Base-by-base conservation (phyloP, 2,113 vertebrate genomes). In the Paedocypris sp. region DNA sequence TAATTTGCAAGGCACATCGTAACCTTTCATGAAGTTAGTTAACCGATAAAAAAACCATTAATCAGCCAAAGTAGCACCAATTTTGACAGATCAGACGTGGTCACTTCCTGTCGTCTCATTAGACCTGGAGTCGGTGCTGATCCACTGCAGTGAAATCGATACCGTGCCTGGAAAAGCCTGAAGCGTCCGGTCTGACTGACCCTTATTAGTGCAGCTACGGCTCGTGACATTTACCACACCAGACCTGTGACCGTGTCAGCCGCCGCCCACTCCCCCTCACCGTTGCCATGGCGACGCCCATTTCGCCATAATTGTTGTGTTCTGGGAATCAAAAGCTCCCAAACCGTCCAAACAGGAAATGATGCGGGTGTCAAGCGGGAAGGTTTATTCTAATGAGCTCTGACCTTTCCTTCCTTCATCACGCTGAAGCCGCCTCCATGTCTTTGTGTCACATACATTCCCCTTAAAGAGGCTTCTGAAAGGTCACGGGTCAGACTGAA, bases 51-150 rank as follows among this genome's bases (percentile, higher is more conserved):
- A n/a, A n/a, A n/a, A n/a, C n/a, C n/a, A n/a, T n/a, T n/a, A n/a
- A n/a, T n/a, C n/a, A n/a, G n/a, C n/a, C n/a, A n/a, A n/a, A n/a
- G n/a, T n/a, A n/a, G n/a, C n/a, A n/a, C n/a, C n/a, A n/a, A n/a
- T n/a, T n/a, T n/a, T n/a, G n/a, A n/a, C n/a, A n/a, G n/a, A 42
- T 38, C 32, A 20, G 38, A 48, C 20, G 22, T 15, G 48, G 54
- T 46, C 18, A 58, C 43, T 64, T 63, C 36, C 48, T 67, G 64
- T 60, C 62, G 60, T 22, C 69, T 71, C 69, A 68, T 71, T 71
- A 71, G 28, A 58, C 53, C 33, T 13, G 16, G 25, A 23, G 26
- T n/a, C 53, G 48, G 46, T 62, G 45, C 38, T 43, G 50, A 47
- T 66, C 31, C 51, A 28, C 50, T 20, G 19, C 42, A 28, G 53